Conservation (phyloP, 53 echinoderm and acorn worm genomes). For the Patiria pectinifera region DNA sequence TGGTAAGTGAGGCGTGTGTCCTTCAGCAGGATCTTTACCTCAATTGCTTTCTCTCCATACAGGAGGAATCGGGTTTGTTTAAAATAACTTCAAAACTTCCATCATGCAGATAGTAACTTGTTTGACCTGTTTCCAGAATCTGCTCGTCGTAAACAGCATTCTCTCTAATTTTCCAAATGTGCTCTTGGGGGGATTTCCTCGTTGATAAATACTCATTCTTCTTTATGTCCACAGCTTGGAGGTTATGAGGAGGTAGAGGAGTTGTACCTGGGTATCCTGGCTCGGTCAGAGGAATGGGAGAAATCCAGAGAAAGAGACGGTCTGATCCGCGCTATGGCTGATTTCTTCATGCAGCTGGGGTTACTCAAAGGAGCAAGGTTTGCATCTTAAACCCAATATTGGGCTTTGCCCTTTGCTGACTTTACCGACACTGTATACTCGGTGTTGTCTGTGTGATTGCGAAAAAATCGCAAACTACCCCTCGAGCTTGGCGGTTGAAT, state of each 20-base stretch:
- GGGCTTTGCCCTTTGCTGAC: too few relatives aligned
- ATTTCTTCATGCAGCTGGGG: slow-evolving; percentile 90
- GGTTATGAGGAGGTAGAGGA: slow-evolving; percentile 90
- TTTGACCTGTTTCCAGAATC: too few relatives aligned
- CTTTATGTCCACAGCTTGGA: slow-evolving; percentile 65
- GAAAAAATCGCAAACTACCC: too few relatives aligned
- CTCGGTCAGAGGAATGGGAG: slow-evolving; percentile 53
- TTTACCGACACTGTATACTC: too few relatives aligned
- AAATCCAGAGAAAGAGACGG: slow-evolving; percentile 51
- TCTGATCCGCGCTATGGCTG: slow-evolving; percentile 81
- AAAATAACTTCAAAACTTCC: too few relatives aligned
- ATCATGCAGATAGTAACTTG: too few relatives aligned
- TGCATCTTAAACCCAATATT: background rate
- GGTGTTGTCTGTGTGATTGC: too few relatives aligned
- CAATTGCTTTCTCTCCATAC: background rate
- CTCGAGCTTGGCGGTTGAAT: too few relatives aligned
- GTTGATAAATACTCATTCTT: background rate
- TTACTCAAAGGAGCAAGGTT: slow-evolving; percentile 86
- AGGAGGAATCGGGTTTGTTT: too few relatives aligned
- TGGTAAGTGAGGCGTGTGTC: slow-evolving; percentile 64
- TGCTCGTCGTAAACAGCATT: too few relatives aligned
- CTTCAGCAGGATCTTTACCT: background rate
- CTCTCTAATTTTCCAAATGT: too few relatives aligned
- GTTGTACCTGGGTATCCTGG: slow-evolving; percentile 74
- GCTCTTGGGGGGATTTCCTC: too few relatives aligned